A percentile compares a stretch with the other conserved stretches of the same genome.
Evolutionary conservation across 1,140 invertebrate species (phyloP).

Genomic region (Drosophila lacertosa): DNA sequence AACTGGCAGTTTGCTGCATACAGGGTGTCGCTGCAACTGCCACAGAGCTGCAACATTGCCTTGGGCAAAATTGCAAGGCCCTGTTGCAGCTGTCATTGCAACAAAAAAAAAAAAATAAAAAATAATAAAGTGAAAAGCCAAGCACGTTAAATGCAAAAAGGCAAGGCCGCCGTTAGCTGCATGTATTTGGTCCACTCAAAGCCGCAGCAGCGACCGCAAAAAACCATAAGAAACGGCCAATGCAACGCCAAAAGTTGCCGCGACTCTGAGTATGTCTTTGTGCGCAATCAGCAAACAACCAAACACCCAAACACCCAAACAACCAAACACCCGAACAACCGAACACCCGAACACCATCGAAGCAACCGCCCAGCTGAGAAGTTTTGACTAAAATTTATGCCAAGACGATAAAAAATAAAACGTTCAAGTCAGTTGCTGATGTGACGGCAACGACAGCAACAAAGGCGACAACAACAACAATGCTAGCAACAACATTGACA

Average conservation of each 20-base stretch:
- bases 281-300: conserved; percentile 38
- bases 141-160: conserved; percentile 41
- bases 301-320: conserved; percentile 18
- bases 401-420: conserved; percentile 53
- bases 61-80: conserved; percentile 11
- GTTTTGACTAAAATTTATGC: conserved; percentile 68
- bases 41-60: background rate
- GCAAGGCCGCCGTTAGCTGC: conserved; percentile 63
- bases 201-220: conserved; percentile 38
- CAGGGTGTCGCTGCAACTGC: conserved; percentile 17
- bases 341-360: conserved; percentile 9
- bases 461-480: conserved; percentile 1
- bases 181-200: conserved; percentile 60
- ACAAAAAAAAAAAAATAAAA: too few species aligned
- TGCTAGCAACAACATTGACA: conserved; percentile 1
- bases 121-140: conserved; percentile 67
- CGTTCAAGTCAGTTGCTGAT: conserved; percentile 24
- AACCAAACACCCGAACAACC: conserved; percentile 27
- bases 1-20: conserved; percentile 26
- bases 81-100: conserved; percentile 38
- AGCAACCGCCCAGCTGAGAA: conserved; percentile 21
- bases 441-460: conserved; percentile 9
- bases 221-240: conserved; percentile 65
- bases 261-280: conserved; percentile 69
- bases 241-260: conserved; percentile 59